Conservation (phyloP, 2,113 vertebrate genomes). For the Pholis gunnellus region DNA sequence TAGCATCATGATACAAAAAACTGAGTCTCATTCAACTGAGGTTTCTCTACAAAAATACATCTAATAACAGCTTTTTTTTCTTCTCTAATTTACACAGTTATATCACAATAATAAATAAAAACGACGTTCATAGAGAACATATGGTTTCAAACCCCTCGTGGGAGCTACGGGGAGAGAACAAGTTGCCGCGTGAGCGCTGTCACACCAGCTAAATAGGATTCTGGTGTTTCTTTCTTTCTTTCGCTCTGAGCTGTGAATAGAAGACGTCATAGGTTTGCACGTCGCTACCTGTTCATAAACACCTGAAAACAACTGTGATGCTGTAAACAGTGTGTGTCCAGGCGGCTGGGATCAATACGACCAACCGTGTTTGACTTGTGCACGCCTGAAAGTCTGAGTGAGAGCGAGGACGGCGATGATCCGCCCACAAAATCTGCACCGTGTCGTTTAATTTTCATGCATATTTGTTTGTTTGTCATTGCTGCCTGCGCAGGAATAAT, state of each 20-base stretch:
- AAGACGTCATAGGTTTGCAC: not conserved
- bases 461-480: constrained; percentile 36
- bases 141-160: constrained; percentile 7
- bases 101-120: constrained; percentile 61
- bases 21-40: constrained; percentile 72
- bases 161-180: constrained; percentile 31
- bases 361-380: not conserved
- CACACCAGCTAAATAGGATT: not conserved
- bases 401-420: not conserved
- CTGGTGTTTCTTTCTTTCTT: not conserved
- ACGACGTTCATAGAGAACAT: constrained; percentile 34
- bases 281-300: constrained; percentile 20
- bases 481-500: constrained; percentile 33
- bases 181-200: not conserved
- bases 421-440: constrained; percentile 1
- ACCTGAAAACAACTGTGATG: not conserved
- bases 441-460: constrained; percentile 17
- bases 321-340: not conserved
- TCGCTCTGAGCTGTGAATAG: not conserved
- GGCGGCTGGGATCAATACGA: not conserved
- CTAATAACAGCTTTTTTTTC: constrained; percentile 54
- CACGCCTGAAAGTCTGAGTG: not conserved
- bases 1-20: constrained; percentile 72
- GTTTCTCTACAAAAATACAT: constrained; percentile 80
- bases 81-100: constrained; percentile 60